Evolutionary conservation across 2,888 invertebrate species (phyloP), one percentile per base, ranked within the genome.

Genomic region (Dicyrtoma fusca): DNA sequence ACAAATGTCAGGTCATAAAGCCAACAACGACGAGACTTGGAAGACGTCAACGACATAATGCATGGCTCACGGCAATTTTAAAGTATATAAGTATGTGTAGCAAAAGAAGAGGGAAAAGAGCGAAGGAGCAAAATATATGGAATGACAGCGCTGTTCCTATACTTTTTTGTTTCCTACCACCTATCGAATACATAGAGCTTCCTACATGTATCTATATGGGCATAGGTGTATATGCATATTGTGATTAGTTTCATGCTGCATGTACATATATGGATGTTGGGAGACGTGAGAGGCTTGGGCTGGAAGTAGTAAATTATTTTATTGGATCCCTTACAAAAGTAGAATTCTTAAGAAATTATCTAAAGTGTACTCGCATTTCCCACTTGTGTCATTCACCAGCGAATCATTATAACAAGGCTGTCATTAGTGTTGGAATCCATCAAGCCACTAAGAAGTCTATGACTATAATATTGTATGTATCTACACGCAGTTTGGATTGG

Each of bases 271-370:
- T n/a, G n/a, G n/a, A n/a, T n/a, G n/a, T n/a, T n/a, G 57, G 44
- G 34, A 14, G 57, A 17, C 11, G 44, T 4, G 44, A 14, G 17
- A 44, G 55, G 55, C 11, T 47, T 44, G 69, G 55, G 55, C 11
- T 47, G 44, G 69, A 45, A 69, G 74, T 71, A 74, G 74, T 78
- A 79, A 78, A 79, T 79, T 79, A 78, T 79, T 79, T 79, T 79
- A 79, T 79, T 78, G 78, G 78, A 74, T 76, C 72, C 72, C 55
- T 17, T 21, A 8, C 47, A 47, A 65, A 71, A 71, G 73, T 71
- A 74, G 76, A 76, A 75, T 76, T 78, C 76, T 75, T 76, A 73
- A 76, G 77, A 76, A 79, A 79, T 79, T 77, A 78, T 76, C 76
- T 74, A 66, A 74, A 76, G 75, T 74, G 74, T 71, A 76, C 70